Evolutionary conservation across 2,888 invertebrate species (phyloP).

Genomic region (Polyommatus icarus): DNA sequence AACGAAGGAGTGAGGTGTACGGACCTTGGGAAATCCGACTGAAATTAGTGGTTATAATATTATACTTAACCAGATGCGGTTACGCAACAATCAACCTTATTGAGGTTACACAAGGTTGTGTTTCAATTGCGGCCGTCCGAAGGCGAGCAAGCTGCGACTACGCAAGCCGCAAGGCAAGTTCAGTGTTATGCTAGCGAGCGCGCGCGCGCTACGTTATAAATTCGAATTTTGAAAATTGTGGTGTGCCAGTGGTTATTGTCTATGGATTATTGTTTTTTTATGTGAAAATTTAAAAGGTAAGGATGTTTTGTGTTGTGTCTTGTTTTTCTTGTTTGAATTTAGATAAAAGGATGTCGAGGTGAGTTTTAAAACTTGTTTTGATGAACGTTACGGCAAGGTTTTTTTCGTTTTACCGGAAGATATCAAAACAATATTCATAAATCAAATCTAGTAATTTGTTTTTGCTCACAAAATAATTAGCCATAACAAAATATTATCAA

Average conservation of each 20-base stretch:
- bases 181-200: conserved; percentile 64
- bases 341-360: background rate
- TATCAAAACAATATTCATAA: background rate
- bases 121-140: conserved; percentile 42
- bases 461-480: background rate
- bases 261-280: conserved; percentile 40
- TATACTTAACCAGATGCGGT: background rate
- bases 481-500: background rate
- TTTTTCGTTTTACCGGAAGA: conserved; percentile 12
- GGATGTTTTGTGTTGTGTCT: background rate
- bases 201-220: conserved; percentile 48
- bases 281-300: conserved; percentile 16
- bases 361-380: background rate
- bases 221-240: conserved; percentile 47
- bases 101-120: conserved; percentile 13
- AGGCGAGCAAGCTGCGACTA: conserved; percentile 54
- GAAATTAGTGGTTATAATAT: conserved; percentile 29
- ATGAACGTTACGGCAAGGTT: background rate
- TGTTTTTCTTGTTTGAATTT: background rate
- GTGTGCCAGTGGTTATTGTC: conserved; percentile 44
- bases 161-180: conserved; percentile 58
- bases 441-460: background rate
- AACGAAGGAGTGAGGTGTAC: conserved; percentile 11
- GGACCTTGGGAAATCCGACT: conserved; percentile 28
- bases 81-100: background rate